phyloP scores from a whole-genome alignment of 2,113 vertebrate species.

The Eleginops maclovinus region DNA sequence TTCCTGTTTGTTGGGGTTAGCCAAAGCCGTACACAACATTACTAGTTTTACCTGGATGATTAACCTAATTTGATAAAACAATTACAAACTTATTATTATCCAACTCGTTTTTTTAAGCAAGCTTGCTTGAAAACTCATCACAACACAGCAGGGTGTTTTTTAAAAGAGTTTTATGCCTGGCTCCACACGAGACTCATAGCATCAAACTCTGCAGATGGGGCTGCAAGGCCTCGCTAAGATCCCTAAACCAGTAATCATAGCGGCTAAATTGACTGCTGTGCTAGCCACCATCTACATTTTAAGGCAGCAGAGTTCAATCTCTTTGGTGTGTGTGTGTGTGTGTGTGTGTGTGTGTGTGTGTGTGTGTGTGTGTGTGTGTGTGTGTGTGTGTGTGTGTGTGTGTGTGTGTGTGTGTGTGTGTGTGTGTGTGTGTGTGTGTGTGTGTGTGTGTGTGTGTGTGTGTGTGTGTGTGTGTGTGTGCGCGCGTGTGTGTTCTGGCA shows the following conservation, averaged over 20 bases:
- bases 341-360: conserved; percentile 46
- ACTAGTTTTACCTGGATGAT: conserved; percentile 4
- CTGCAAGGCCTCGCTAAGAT: conserved; percentile 52
- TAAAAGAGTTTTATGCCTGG: conserved; percentile 20
- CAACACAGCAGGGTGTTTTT: conserved; percentile 50
- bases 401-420: conserved; percentile 32
- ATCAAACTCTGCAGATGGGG: conserved; percentile 58
- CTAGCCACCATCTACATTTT: conserved; percentile 25
- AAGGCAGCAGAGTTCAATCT: conserved; percentile 42
- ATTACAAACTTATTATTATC: neutral
- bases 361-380: conserved; percentile 6
- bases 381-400: conserved; percentile 44
- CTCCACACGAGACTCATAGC: conserved; percentile 46
- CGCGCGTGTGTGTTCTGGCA: conserved; percentile 52
- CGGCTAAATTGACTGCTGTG: conserved; percentile 26
- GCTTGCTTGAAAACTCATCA: conserved; percentile 35
- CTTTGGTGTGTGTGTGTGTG: conserved; percentile 43
- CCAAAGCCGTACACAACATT: conserved; percentile 47
- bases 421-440: conserved; percentile 37
- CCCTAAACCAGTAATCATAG: conserved; percentile 63
- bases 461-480: conserved; percentile 18
- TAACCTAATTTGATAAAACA: neutral
- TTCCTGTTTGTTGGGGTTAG: conserved; percentile 79
- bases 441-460: conserved; percentile 46
- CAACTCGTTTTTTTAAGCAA: conserved; percentile 3